Percentiles rank a stretch among this genome's conserved stretches.
These are phyloP conservation scores for Caenorhabditis brenneri DNA, from an alignment of 1,140 invertebrate species.

Conservation along the genomic window DNA sequence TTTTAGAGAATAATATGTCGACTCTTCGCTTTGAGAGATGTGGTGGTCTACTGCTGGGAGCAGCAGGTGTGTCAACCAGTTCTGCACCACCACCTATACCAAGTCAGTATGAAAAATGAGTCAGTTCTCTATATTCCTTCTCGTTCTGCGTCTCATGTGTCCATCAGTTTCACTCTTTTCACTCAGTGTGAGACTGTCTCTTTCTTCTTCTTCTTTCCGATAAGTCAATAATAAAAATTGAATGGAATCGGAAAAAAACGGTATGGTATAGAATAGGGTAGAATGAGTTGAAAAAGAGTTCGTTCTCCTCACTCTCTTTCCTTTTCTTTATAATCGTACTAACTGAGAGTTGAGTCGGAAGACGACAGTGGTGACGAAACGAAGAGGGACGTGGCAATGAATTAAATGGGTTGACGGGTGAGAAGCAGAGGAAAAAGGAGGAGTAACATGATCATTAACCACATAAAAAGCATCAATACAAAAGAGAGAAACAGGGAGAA, in stretches of 20 bases:
- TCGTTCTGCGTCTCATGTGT: not conserved
- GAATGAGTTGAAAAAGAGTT: too few relatives aligned
- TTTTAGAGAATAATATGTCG: too few relatives aligned
- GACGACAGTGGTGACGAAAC: not conserved
- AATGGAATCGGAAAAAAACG: not conserved
- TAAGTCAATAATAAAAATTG: conserved; percentile 39
- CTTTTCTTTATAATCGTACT: conserved; percentile 38
- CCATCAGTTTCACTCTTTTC: not conserved
- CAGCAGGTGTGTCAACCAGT: conserved; percentile 35
- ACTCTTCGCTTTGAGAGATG: too few relatives aligned
- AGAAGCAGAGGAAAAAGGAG: not conserved
- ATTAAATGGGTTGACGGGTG: not conserved
- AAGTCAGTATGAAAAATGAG: conserved; percentile 12
- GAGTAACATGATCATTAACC: not conserved
- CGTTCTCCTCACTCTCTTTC: not conserved
- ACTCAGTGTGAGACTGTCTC: not conserved
- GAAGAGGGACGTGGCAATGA: not conserved
- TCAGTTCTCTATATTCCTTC: not conserved
- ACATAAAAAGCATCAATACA: not conserved
- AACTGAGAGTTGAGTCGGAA: not conserved
- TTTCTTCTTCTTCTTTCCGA: conserved; percentile 14
- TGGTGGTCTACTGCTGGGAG: too few relatives aligned
- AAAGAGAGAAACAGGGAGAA: not conserved
- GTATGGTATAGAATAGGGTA: not conserved
- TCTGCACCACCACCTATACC: not conserved